Conservation (phyloP, 2,888 invertebrate genomes). For the Agrilus cyanescens region DNA sequence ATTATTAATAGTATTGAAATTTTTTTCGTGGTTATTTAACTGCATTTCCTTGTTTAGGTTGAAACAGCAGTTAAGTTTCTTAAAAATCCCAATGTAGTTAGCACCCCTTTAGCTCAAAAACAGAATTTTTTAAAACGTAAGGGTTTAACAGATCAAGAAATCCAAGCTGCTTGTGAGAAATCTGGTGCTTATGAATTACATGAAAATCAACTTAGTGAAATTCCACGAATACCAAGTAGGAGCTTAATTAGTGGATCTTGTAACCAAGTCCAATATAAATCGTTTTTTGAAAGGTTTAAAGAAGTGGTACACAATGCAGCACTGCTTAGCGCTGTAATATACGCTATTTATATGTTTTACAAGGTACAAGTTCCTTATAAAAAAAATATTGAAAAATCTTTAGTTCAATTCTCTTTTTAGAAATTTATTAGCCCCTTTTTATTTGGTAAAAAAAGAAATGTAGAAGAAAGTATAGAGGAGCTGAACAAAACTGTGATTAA, state of each 20-base stretch:
- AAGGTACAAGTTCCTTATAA: slow-evolving; percentile 44
- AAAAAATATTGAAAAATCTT: slow-evolving; percentile 4
- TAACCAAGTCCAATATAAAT: slow-evolving; percentile 25
- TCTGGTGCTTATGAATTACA: slow-evolving; percentile 37
- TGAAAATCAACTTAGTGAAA: slow-evolving; percentile 20
- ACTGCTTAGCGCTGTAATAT: slow-evolving; percentile 64
- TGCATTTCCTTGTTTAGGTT: slow-evolving; percentile 44
- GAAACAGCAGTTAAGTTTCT: slow-evolving; percentile 77
- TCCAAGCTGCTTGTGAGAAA: slow-evolving; percentile 60
- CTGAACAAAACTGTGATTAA: slow-evolving; percentile 53
- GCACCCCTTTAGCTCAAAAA: slow-evolving; percentile 65
- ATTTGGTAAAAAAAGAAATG: slow-evolving; percentile 56
- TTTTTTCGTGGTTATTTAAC: no score
- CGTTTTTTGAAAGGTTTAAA: slow-evolving; percentile 42
- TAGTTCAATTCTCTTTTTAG: slow-evolving; percentile 31
- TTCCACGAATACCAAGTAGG: slow-evolving; percentile 22
- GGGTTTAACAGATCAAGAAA: slow-evolving; percentile 64
- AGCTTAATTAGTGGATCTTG: slow-evolving; percentile 1
- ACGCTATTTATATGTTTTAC: slow-evolving; percentile 70
- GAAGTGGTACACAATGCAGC: slow-evolving; percentile 62
- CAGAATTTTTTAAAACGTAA: slow-evolving; percentile 67
- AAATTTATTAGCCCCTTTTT: slow-evolving; percentile 52
- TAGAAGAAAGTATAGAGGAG: slow-evolving; percentile 55
- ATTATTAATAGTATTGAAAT: no score
- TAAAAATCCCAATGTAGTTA: slow-evolving; percentile 71